phyloP scores from a whole-genome alignment of 23 tunicate species.

The Phallusia fumigata region DNA sequence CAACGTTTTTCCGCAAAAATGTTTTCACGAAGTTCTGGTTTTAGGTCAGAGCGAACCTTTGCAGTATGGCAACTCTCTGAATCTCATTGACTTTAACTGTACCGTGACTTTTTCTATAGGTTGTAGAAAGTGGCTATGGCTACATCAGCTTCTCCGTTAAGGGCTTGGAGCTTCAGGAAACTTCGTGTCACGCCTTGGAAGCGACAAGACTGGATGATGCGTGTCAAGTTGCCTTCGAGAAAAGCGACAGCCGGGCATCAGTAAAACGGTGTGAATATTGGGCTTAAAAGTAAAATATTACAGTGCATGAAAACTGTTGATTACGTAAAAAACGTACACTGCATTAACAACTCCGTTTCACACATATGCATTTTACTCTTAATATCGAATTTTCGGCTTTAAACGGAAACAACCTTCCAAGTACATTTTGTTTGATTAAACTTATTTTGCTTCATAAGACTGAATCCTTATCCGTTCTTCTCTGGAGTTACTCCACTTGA shows the following conservation, averaged over 20 bases:
- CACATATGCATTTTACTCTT: no score
- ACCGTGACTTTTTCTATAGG: conserved; percentile 24
- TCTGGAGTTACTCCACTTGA: conserved; percentile 48
- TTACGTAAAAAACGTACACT: no score
- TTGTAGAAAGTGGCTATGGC: conserved; percentile 62
- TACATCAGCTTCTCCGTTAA: conserved; percentile 38
- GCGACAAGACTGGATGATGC: conserved; percentile 75
- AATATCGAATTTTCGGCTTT: no score
- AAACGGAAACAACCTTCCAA: no score
- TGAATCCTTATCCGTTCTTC: conserved; percentile 39
- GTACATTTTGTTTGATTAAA: no score
- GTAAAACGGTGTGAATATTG: not conserved
- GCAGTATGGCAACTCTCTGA: no score
- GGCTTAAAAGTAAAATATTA: not conserved
- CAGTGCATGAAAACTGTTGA: no score
- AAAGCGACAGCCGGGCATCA: not conserved
- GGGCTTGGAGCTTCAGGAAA: conserved; percentile 80
- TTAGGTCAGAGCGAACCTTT: no score
- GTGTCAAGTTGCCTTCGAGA: conserved; percentile 61
- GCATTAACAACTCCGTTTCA: no score
- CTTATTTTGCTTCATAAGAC: not conserved
- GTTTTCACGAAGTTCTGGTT: no score
- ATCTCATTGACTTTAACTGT: not conserved
- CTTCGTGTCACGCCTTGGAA: conserved; percentile 74
- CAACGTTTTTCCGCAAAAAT: no score